Base-by-base conservation (phyloP, 1,140 invertebrate genomes). In the Drosophila neocordata region DNA sequence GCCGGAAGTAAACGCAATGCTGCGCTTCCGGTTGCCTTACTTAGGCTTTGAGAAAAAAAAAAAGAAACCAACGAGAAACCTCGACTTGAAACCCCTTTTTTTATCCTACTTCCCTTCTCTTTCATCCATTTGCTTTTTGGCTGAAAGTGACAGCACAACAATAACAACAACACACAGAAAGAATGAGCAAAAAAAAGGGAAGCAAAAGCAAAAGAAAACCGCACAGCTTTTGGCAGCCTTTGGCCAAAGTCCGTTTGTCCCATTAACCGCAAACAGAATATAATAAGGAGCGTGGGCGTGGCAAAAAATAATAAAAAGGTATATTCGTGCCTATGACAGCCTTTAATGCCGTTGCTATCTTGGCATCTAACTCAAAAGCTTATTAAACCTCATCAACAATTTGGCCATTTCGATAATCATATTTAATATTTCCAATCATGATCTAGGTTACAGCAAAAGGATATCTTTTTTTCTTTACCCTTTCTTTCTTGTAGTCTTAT, bases 1-100 rank as follows among this genome's bases (percentile, higher is more conserved):
- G 22, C 65, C 73, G 73, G 73, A 76, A 75, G 73, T 76, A 37
- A 41, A 67, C 59, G 72, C 73, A 76, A 64, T 76, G 73, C 73
- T 63, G 72, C 72, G 59, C 73, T 69, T 76, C 73, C 73, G 73
- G 73, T 73, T 57, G 18, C 31, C 56, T 63, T 66, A 24, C 12
- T 65, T 35, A 27, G 38, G 34, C 57, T 59, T 18, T 34, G 48
- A 24, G 4, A 24, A 24, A 24, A 44, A 44, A 44, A 44, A 18
- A 44, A 6, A 15, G 15, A 15, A 15, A 9, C 7, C 13, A 24
- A 1, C 22, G 0, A 4, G 4, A 24, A 24, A 24, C 2, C 24
- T 24, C 24, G 1, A 48, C 34, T 51, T 13, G n/a, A 41, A 24
- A 9, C 15, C 56, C 52, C 31, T 48, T 62, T 35, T 27, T 5